Base-by-base conservation (phyloP, 2,113 vertebrate species). In the Pterocles burchelli region DNA sequence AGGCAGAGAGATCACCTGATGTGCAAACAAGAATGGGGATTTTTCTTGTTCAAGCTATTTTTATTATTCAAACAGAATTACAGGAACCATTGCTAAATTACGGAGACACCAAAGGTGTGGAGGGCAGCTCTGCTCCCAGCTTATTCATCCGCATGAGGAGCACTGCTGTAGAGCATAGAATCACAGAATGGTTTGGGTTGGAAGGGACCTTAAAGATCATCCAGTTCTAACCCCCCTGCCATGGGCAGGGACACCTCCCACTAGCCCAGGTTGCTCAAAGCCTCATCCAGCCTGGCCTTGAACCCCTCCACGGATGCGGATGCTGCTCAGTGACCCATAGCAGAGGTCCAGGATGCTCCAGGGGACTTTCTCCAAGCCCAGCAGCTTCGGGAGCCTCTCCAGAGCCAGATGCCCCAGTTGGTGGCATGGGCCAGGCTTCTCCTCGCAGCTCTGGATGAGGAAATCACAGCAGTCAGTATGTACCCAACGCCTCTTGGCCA, bases 401-500 rank as follows among this genome's bases (percentile, higher is more conserved):
- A 4, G 22, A 82, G 26, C 41, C 41, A 41, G 41, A 48, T 43
- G 66, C 68, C 78, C 48, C 8, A 0, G 41, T 11, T 41, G 41
- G 41, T 41, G 41, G 41, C 41, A 41, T 41, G 41, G 41, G 12
- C 41, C 41, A 41, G 41, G 41, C 41, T 41, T 41, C 41, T 41
- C 41, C n/a, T 76, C 3, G 2, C 61, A 68, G 61, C 38, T 74
- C 57, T 1, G 2, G 34, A 24, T 45, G 65, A 89, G 55, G 85
- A 91, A 74, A 70, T 85, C 59, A 34, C 59, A 63, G 36, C 51
- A 46, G 33, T 17, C 51, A 26, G 28, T 45, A 59, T 41, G 70
- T 70, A 75, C 45, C 11, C 0, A 17, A 61, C 0, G 3, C 19
- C 57, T 75, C 57, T 75, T 0, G 2, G 67, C 26, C 43, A 17